Evolutionary conservation across 2,797 vertebrate species (phyloP).

Genomic region (Amazona finschi): DNA sequence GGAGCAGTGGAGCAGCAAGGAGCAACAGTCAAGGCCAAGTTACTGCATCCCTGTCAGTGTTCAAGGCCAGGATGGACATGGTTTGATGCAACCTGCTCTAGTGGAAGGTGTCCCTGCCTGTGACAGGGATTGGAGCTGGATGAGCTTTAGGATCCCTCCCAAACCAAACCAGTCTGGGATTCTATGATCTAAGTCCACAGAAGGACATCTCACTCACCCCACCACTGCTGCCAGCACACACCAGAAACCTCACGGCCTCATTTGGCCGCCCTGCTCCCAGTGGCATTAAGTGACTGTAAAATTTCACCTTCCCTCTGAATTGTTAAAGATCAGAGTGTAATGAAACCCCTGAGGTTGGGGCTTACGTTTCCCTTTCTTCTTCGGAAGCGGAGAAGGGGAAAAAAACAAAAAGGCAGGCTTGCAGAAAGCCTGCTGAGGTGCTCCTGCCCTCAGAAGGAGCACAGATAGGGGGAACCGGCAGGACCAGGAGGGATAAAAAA

Average conservation of each 20-base stretch:
- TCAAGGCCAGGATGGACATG: not conserved
- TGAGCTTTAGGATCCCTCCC: not conserved
- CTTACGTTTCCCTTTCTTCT: not conserved
- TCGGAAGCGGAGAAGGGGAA: not conserved
- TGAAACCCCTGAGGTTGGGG: not conserved
- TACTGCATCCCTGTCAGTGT: not conserved
- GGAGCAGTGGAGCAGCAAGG: rapidly evolving
- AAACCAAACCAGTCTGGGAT: not conserved
- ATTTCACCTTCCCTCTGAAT: not conserved
- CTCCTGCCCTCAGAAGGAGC: not conserved
- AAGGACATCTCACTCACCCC: not conserved
- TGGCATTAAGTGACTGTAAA: not conserved
- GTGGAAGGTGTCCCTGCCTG: not conserved
- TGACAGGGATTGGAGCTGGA: not conserved
- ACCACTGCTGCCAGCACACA: not conserved
- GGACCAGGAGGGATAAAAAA: not conserved
- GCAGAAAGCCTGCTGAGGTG: not conserved
- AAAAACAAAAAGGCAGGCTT: not conserved
- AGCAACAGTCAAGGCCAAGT: not conserved
- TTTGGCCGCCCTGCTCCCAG: not conserved
- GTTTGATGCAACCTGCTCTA: not conserved
- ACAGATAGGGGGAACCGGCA: not conserved
- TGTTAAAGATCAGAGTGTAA: not conserved
- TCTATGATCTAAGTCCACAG: not conserved
- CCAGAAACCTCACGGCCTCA: not conserved